Percentiles rank a stretch among this genome's conserved stretches.
Evolutionary conservation across 1,140 invertebrate species (phyloP).

Genomic region (Diabrotica virgifera): DNA sequence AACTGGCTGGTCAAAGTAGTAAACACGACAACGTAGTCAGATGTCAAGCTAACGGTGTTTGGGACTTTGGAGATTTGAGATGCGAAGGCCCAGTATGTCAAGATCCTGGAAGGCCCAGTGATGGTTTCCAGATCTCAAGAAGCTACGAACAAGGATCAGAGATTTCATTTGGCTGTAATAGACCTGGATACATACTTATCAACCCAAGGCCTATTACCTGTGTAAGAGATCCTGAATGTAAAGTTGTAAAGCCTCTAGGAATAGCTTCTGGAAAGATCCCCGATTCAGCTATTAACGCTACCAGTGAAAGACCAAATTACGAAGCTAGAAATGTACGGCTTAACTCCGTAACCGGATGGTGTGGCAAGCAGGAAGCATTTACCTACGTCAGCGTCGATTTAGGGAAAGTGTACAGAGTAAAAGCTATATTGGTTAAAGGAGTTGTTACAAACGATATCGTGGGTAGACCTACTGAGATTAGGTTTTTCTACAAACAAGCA

Average conservation of each 20-base stretch:
- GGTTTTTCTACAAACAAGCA: slow-evolving; percentile 94
- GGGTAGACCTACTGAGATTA: slow-evolving; percentile 89
- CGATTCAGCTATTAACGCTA: slow-evolving; percentile 94
- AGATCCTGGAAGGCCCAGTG: slow-evolving; percentile 90
- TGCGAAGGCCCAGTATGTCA: slow-evolving; percentile 95
- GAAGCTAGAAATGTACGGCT: slow-evolving; percentile 87
- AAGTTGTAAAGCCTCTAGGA: slow-evolving; percentile 87
- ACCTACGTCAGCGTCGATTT: slow-evolving; percentile 94
- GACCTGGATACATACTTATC: slow-evolving; percentile 90
- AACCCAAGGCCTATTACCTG: slow-evolving; percentile 88
- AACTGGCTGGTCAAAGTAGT: slow-evolving; percentile 86
- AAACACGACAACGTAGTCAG: slow-evolving; percentile 88
- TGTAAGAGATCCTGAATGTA: slow-evolving; percentile 88
- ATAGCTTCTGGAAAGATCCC: slow-evolving; percentile 89
- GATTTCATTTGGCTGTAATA: slow-evolving; percentile 84
- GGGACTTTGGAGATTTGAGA: slow-evolving; percentile 95
- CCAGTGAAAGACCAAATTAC: slow-evolving; percentile 87
- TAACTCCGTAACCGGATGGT: slow-evolving; percentile 94
- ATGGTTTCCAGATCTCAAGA: slow-evolving; percentile 82
- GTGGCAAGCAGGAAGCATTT: slow-evolving; percentile 90
- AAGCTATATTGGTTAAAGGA: slow-evolving; percentile 88
- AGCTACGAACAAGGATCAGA: slow-evolving; percentile 93
- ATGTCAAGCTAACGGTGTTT: slow-evolving; percentile 87
- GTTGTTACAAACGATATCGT: slow-evolving; percentile 94
- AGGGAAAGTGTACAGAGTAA: slow-evolving; percentile 84